phyloP scores from a whole-genome alignment of 1,140 invertebrate genomes.

The Aphelinus certus region DNA sequence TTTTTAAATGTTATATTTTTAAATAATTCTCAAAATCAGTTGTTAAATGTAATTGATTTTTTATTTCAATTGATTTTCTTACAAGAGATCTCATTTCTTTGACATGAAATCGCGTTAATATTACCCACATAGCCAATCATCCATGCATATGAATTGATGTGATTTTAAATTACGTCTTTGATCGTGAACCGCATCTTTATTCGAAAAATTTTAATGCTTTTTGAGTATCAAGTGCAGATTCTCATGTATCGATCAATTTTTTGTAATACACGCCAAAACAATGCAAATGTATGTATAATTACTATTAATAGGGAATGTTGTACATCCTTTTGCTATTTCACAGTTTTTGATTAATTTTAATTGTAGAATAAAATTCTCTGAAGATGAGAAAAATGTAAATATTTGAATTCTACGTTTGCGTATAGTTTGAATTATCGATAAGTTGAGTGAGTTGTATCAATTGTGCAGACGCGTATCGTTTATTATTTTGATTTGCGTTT shows the following conservation, averaged over 20 bases:
- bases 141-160: too few species aligned
- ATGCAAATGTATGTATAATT: conserved; percentile 38
- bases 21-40: too few species aligned
- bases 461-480: conserved; percentile 12
- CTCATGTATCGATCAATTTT: conserved; percentile 23
- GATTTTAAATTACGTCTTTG: conserved; percentile 23
- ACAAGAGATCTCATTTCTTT: too few species aligned
- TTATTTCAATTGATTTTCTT: too few species aligned
- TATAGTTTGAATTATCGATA: not conserved
- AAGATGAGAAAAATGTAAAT: conserved; percentile 27
- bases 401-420: conserved; percentile 5
- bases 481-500: conserved; percentile 18
- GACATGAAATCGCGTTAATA: too few species aligned
- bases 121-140: too few species aligned
- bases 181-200: not conserved
- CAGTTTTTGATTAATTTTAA: not conserved
- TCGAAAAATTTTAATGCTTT: conserved; percentile 17
- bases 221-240: conserved; percentile 1
- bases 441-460: not conserved
- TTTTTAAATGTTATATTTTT: too few species aligned
- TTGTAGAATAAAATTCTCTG: not conserved
- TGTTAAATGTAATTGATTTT: too few species aligned
- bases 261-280: conserved; percentile 20
- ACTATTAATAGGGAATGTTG: conserved; percentile 17
- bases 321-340: conserved; percentile 9